Evolutionary conservation across 2,797 vertebrate genomes (phyloP).

Genomic region (Florisuga fusca): DNA sequence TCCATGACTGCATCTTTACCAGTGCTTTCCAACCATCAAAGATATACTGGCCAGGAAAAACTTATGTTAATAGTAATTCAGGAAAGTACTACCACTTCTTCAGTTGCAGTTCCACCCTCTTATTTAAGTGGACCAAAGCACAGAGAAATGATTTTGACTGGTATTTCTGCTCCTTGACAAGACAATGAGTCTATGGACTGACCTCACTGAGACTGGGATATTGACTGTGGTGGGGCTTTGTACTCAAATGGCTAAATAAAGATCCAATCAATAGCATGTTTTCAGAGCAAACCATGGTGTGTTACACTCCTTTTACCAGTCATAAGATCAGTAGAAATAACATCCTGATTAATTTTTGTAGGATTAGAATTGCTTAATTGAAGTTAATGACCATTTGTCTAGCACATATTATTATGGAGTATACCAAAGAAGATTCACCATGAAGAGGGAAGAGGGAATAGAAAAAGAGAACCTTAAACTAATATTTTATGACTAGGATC

Average conservation of each 20-base stretch:
- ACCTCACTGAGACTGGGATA: slow-evolving; percentile 4
- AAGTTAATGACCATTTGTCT: neutral
- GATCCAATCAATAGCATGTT: slow-evolving; percentile 6
- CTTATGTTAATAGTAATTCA: neutral
- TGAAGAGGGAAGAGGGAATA: neutral
- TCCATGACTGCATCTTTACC: neutral
- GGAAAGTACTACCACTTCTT: neutral
- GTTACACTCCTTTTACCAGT: slow-evolving; percentile 34
- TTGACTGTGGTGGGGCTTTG: slow-evolving; percentile 25
- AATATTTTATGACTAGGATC: neutral
- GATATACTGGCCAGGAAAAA: neutral
- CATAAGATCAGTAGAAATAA: slow-evolving; percentile 22
- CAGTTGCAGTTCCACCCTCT: neutral
- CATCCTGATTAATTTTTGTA: slow-evolving; percentile 20
- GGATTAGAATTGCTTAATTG: slow-evolving; percentile 30
- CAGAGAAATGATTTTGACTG: neutral
- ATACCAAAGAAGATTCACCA: neutral
- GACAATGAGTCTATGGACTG: neutral
- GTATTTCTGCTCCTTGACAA: slow-evolving; percentile 17
- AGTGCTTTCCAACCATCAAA: neutral
- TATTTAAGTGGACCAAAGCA: neutral
- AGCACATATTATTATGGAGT: neutral
- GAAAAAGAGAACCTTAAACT: neutral
- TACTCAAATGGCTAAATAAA: slow-evolving; percentile 27
- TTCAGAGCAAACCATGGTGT: slow-evolving; percentile 2